Evolutionary conservation across 2,888 invertebrate genomes (phyloP), one percentile per base, ranked within the genome.

Genomic region (Xestoiulus laeticollis): DNA sequence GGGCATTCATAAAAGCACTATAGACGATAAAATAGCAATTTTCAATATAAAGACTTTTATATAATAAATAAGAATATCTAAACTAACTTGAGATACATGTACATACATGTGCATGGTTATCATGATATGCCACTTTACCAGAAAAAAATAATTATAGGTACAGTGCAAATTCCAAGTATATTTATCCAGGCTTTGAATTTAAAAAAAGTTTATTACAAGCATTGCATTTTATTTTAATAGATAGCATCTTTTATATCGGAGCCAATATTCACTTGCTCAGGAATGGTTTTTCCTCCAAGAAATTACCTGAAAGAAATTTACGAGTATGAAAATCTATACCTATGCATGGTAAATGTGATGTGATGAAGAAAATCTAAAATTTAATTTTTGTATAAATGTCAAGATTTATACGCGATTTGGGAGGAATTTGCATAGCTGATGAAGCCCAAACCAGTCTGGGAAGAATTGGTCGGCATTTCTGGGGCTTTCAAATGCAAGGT

Each of bases 381-480:
- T 43, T 22, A 59, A 53, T n/a, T 53, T 38, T 44, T 12, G 22
- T 26, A 12, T 16, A 48, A 85, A 48, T 22, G 26, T 10, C 89
- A 93, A 93, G 94, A 93, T 89, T 92, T 48, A 92, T 94, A 26
- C 92, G 92, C 82, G 91, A 92, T 5, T 89, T 91, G 68, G 94
- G 94, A 86, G 94, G 94, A 16, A 89, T 94, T n/a, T 93, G 93
- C 88, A 93, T 94, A 89, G 91, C 93, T 33, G 94, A 94, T 91
- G 94, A 94, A 91, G 93, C 94, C 1, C 94, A 94, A 90, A 94
- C 94, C 68, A 94, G 94, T 1, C 93, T 94, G 90, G 94, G 94
- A 0, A 90, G 94, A 89, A 92, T 93, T 48, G 94, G 94, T 14
- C 92, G 92, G 10, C 92, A 93, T 89, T 94, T 92, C 90, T 94